Evolutionary conservation across 2,113 vertebrate genomes (phyloP).

Genomic region (Atractosteus spatula): DNA sequence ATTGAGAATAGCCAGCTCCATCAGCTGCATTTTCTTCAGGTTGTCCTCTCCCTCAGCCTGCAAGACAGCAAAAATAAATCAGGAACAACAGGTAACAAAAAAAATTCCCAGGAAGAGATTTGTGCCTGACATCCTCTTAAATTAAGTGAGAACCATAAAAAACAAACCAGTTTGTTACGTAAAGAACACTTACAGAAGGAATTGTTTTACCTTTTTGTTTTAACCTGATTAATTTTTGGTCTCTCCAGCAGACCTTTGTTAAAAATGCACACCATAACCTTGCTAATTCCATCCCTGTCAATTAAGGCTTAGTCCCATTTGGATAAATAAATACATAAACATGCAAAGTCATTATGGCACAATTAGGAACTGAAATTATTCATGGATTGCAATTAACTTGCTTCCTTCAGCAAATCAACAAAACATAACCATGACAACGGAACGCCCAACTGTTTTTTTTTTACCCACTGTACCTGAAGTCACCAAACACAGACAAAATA

Average conservation of each 20-base stretch:
- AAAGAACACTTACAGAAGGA: too few relatives aligned
- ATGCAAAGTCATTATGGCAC: constrained; percentile 60
- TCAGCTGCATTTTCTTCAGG: constrained; percentile 80
- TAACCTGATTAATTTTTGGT: constrained; percentile 43
- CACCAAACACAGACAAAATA: too few relatives aligned
- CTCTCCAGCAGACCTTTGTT: constrained; percentile 52
- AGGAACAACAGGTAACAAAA: not conserved
- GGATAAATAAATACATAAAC: constrained; percentile 68
- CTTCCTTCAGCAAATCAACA: constrained; percentile 40
- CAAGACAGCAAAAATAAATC: not conserved
- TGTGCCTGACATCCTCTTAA: too few relatives aligned
- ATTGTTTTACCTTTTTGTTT: too few relatives aligned
- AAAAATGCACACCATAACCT: constrained; percentile 51
- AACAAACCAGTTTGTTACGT: too few relatives aligned
- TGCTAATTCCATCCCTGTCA: constrained; percentile 60
- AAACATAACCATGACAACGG: constrained; percentile 57
- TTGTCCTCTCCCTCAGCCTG: constrained; percentile 79
- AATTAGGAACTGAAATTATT: constrained; percentile 70
- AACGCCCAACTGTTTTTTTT: constrained; percentile 39
- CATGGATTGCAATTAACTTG: constrained; percentile 65
- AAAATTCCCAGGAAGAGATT: not conserved
- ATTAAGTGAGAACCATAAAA: too few relatives aligned
- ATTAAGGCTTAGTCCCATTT: constrained; percentile 48
- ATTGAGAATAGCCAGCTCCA: constrained; percentile 78
- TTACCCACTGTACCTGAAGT: constrained; percentile 24